Evolutionary conservation across 2,888 invertebrate genomes (phyloP), one percentile per base, ranked within the genome.

Genomic region (Pristionchus japonicus): DNA sequence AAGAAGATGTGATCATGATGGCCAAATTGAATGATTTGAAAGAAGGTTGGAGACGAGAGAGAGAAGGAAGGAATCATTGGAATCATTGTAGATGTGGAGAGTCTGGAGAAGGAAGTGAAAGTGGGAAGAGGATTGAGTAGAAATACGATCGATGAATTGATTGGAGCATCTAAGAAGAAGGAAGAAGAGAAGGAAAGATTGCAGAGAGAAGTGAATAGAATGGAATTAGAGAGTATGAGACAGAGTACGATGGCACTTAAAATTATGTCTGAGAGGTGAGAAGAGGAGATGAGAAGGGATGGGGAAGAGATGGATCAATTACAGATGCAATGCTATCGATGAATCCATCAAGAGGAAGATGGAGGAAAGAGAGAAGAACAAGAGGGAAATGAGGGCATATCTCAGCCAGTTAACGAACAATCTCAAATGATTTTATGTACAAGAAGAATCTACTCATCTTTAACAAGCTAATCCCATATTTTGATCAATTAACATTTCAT

Each of bases 141-240:
- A n/a, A 37, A 31, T 31, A 34, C 49, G 17, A 52, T 83, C 43
- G 77, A 82, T 34, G 82, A 57, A 57, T 82, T 82, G 52, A 57
- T 82, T 52, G 82, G 82, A 82, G 82, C 31, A 52, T 49, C 52
- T n/a, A 85, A 85, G 61, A 64, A n/a, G 40, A 85, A 64, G n/a
- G 64, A 47, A 43, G 85, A 85, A 9, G 64, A 85, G 13, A 85
- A 43, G 40, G 85, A 85, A 11, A 61, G 43, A 47, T 40, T 47
- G 31, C 4, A 52, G 52, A 83, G 27, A 34, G 52, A 83, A 83
- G 49, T 83, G 34, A 52, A 31, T 49, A 83, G 31, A 20, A 52
- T 83, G 82, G 52, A 83, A 52, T 31, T 83, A 52, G 82, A 83
- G 34, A 52, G 34, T 23, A 34, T 52, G 34, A 52, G 9, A 9